A percentile compares a stretch with the other conserved stretches of the same genome.
Conservation (phyloP, 2,113 vertebrate species). For the Calidris pugnax region DNA sequence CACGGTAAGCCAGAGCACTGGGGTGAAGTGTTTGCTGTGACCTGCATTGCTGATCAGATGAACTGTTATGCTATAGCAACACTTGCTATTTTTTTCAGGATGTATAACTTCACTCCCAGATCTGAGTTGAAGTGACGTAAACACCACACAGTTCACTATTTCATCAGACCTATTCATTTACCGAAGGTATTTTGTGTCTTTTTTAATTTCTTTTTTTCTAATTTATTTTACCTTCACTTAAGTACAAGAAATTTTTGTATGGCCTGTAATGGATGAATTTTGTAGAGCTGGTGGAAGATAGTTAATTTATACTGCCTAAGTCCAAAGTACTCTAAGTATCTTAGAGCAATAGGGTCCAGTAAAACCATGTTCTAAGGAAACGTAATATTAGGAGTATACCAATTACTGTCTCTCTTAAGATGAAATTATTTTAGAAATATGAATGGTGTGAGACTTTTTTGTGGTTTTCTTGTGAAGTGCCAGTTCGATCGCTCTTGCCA, state of each 20-base stretch:
- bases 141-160: rapidly evolving
- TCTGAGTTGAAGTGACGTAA: background rate
- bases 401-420: background rate
- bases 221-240: background rate
- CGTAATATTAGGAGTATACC: background rate
- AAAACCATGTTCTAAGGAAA: background rate
- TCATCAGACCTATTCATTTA: background rate
- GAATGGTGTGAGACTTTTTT: background rate
- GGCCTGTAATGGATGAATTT: background rate
- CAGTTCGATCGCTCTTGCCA: background rate
- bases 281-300: background rate
- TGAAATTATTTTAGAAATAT: background rate
- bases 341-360: background rate
- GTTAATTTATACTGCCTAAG: background rate
- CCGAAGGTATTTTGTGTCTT: background rate
- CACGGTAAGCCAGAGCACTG: background rate
- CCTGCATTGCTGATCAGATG: constrained; percentile 37
- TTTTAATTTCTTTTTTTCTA: rapidly evolving
- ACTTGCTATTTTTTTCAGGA: background rate
- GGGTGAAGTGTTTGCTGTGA: constrained; percentile 34
- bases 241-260: background rate
- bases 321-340: background rate
- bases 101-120: background rate
- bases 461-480: background rate
- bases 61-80: background rate